Evolutionary conservation across 1,140 invertebrate species (phyloP).

Genomic region (Drosophila lacteicornis): DNA sequence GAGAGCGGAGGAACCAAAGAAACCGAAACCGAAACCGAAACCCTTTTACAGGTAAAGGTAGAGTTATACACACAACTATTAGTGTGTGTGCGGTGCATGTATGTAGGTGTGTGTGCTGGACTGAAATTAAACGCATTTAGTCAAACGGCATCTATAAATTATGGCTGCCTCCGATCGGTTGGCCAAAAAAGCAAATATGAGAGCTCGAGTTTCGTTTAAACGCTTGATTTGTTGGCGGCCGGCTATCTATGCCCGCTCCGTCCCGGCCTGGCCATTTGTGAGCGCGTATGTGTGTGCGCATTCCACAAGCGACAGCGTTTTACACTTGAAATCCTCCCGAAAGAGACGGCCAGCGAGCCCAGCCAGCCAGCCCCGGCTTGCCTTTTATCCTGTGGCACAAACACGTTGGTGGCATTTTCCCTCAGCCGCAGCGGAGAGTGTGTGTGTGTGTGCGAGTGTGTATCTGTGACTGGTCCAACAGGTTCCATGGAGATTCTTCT

Average conservation of each 20-base stretch:
- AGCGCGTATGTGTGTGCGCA: conserved; percentile 52
- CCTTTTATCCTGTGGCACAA: conserved; percentile 77
- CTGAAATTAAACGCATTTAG: conserved; percentile 82
- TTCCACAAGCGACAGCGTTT: conserved; percentile 82
- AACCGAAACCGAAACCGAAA: conserved; percentile 49
- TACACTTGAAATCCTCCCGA: conserved; percentile 72
- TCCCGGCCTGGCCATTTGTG: conserved; percentile 4
- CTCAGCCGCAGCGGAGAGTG: conserved; percentile 18
- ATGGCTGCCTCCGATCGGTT: conserved; percentile 53
- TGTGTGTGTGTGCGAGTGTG: conserved; percentile 33
- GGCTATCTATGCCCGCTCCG: conserved; percentile 22
- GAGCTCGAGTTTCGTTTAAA: conserved; percentile 81
- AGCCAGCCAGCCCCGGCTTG: conserved; percentile 53
- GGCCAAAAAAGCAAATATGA: conserved; percentile 39
- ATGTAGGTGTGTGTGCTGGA: conserved; percentile 41
- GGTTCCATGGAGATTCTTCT: conserved; percentile 78
- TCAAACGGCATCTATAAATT: conserved; percentile 83
- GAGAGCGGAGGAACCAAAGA: conserved; percentile 48
- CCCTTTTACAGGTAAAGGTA: conserved; percentile 51
- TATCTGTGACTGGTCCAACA: conserved; percentile 74
- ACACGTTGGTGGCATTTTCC: conserved; percentile 79
- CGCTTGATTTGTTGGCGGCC: conserved; percentile 71
- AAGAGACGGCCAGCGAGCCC: conserved; percentile 20
- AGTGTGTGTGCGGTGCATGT: not conserved
- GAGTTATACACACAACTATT: conserved; percentile 25